Evolutionary conservation across 2,797 vertebrate genomes (phyloP), one percentile per base, ranked within the genome.

Genomic region (Urosaurus nigricauda): DNA sequence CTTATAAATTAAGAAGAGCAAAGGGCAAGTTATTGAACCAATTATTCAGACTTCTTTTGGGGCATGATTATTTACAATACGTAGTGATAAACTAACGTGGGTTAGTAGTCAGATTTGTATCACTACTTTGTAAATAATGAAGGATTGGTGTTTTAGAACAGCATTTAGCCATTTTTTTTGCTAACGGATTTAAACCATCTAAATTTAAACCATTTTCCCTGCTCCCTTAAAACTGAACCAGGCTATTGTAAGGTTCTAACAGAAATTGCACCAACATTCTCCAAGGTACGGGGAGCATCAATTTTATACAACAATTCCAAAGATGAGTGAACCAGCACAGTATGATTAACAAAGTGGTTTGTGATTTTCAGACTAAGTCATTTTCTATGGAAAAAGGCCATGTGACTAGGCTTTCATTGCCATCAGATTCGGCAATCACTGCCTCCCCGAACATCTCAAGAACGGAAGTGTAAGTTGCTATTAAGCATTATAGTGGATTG

Each of bases 401-500:
- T 87, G 91, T 79, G n/a, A 90, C 90, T 89, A 58, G 87, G 93
- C 91, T 96, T 96, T 94, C 91, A 95, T 93, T 93, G 92, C 92
- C 87, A 92, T 90, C 79, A 95, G 89, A 93, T 93, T 90, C 93
- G 93, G 91, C 60, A 96, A 94, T 68, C 68, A 32, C 4, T 43
- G 11, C 17, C n/a, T 71, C 40, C 17, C 19, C 14, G 4, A 88
- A 96, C 94, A 89, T 93, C 92, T 81, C 84, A 89, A 86, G 79
- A 94, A 96, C 17, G 13, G 94, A 91, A 24, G 35, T 86, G 75
- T 58, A 78, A 65, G 86, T 92, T 93, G 93, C 91, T 94, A 95
- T 96, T 96, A 96, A 95, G 92, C 95, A 90, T 89, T 90, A 95
- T 56, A 35, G 94, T 77, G 92, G 89, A 84, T 89, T 91, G 91